A percentile compares a stretch with the other conserved stretches of the same genome.
These are phyloP conservation scores for Lumbricus terrestris DNA, from an alignment of 2,888 invertebrate genomes.

Conservation along the genomic window DNA sequence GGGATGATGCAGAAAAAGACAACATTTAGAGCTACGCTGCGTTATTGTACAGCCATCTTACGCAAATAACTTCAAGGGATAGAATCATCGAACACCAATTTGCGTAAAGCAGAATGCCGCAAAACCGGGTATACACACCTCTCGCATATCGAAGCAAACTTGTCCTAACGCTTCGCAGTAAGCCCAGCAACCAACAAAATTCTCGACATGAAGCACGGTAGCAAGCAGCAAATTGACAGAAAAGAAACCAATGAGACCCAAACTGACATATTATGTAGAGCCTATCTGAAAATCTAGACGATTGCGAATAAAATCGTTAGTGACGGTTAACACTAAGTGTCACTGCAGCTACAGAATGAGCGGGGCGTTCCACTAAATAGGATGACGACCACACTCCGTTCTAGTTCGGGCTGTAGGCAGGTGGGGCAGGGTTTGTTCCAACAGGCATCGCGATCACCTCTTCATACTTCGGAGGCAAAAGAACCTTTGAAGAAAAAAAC, in stretches of 20 bases:
- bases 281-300: background rate
- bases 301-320: background rate
- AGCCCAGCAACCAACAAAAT: background rate
- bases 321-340: background rate
- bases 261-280: background rate
- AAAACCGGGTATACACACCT: background rate
- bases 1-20: no score
- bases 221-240: background rate
- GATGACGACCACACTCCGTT: background rate
- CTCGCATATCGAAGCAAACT: background rate
- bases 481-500: conserved; percentile 45
- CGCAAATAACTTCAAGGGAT: no score
- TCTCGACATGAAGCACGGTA: background rate
- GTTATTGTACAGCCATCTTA: no score
- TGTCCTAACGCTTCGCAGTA: background rate
- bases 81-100: no score
- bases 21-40: no score
- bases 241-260: background rate
- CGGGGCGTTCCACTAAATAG: background rate
- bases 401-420: conserved; percentile 11
- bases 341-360: background rate
- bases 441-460: conserved; percentile 42
- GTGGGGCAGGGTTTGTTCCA: conserved; percentile 10
- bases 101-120: no score
- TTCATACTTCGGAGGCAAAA: conserved; percentile 58